Conservation (phyloP, 2,888 invertebrate genomes). For the Synanthedon myopaeformis region DNA sequence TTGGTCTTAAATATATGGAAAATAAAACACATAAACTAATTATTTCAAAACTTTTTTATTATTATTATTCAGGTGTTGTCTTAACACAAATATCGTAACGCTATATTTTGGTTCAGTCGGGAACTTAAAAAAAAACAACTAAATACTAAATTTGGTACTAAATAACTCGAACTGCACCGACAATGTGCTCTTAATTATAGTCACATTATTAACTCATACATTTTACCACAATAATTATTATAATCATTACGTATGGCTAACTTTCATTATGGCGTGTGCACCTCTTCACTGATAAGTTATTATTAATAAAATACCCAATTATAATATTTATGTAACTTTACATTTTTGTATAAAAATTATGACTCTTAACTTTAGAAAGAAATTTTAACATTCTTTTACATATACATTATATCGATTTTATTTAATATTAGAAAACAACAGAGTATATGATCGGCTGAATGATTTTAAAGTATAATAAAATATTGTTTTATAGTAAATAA, state of each 20-base stretch:
- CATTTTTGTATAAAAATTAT: too few species aligned
- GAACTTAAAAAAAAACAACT: conserved; percentile 56
- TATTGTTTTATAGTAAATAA: background rate
- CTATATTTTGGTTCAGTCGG: conserved; percentile 69
- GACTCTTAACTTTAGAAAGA: too few species aligned
- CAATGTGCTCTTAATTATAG: background rate
- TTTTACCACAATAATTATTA: background rate
- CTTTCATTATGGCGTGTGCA: conserved; percentile 45
- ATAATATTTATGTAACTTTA: too few species aligned
- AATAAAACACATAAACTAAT: too few species aligned
- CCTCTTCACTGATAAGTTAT: conserved; percentile 25
- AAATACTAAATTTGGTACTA: conserved; percentile 60
- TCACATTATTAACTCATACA: background rate
- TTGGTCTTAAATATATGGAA: too few species aligned
- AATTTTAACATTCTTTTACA: too few species aligned
- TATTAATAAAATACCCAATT: too few species aligned
- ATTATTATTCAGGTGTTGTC: conserved; percentile 51
- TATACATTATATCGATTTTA: too few species aligned
- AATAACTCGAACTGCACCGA: conserved; percentile 31
- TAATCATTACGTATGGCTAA: conserved; percentile 27
- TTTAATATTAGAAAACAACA: background rate
- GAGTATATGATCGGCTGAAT: too few species aligned
- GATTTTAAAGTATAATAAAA: too few species aligned
- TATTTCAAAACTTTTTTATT: conserved; percentile 23
- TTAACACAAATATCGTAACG: conserved; percentile 50